Conservation (phyloP, 1,140 invertebrate genomes). For the Physella acuta region DNA sequence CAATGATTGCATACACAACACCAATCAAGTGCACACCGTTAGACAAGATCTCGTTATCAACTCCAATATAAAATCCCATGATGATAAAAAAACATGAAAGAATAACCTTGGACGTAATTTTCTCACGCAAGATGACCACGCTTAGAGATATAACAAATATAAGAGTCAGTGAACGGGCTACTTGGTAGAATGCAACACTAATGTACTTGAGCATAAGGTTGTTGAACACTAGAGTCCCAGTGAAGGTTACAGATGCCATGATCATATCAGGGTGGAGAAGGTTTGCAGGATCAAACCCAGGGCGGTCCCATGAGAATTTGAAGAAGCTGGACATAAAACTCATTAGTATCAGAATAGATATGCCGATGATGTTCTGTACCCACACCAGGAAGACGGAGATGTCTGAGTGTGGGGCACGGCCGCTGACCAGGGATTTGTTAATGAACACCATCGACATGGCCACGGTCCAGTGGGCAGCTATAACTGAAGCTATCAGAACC, state of each 20-base stretch:
- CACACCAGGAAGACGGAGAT: constrained; percentile 57
- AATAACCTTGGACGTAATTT: constrained; percentile 36
- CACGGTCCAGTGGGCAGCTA: constrained; percentile 52
- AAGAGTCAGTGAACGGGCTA: constrained; percentile 56
- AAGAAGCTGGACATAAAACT: constrained; percentile 20
- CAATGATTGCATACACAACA: constrained; percentile 51
- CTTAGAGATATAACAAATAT: constrained; percentile 57
- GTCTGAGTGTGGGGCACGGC: constrained; percentile 35
- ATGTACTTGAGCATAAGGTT: constrained; percentile 58
- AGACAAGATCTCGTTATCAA: constrained; percentile 53
- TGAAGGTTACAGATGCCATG: constrained; percentile 45
- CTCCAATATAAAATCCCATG: constrained; percentile 53
- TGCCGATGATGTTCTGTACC: constrained; percentile 43
- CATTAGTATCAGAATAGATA: constrained; percentile 31
- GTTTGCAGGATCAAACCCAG: constrained; percentile 30
- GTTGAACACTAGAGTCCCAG: constrained; percentile 52
- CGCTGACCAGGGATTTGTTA: constrained; percentile 56
- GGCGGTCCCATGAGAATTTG: constrained; percentile 23
- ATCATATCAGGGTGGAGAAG: constrained; percentile 46
- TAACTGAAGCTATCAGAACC: constrained; percentile 6
- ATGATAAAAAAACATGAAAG: constrained; percentile 51
- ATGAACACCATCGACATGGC: constrained; percentile 59
- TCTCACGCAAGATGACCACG: constrained; percentile 41
- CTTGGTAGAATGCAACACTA: constrained; percentile 57
- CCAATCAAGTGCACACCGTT: constrained; percentile 51